A percentile compares a stretch with the other conserved stretches of the same genome.
These are phyloP conservation scores for Macrocentrus cingulum DNA, from an alignment of 1,140 invertebrate species.

Conservation along the genomic window DNA sequence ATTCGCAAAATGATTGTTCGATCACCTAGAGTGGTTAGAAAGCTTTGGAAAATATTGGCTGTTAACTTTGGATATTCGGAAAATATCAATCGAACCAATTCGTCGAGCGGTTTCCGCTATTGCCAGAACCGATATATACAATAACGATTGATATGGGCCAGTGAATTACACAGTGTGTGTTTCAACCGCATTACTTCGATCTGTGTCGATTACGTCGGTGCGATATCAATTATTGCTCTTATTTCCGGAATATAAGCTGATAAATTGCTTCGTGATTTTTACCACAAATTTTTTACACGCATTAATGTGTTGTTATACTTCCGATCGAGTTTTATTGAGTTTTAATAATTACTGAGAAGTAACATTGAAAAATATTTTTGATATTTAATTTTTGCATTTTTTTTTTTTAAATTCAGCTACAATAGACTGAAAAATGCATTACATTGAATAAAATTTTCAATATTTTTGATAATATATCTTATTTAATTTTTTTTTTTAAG, in stretches of 20 bases:
- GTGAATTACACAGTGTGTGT: slow-evolving; percentile 15
- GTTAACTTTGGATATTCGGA: slow-evolving; percentile 16
- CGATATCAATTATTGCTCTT: slow-evolving; percentile 19
- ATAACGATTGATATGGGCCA: slow-evolving; percentile 7
- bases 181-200: slow-evolving; percentile 1
- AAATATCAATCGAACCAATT: slow-evolving; percentile 46
- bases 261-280: background rate
- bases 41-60: slow-evolving; percentile 20
- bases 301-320: background rate
- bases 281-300: background rate
- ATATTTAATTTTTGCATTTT: background rate
- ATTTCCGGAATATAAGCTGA: background rate
- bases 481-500: too few species aligned
- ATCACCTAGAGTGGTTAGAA: slow-evolving; percentile 13
- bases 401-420: background rate
- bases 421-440: too few species aligned
- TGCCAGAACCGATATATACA: slow-evolving; percentile 13
- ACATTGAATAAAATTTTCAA: too few species aligned
- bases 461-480: too few species aligned
- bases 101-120: slow-evolving; percentile 37
- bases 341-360: too few species aligned
- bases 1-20: slow-evolving; percentile 22
- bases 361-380: too few species aligned
- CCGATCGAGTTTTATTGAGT: too few species aligned
- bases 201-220: slow-evolving; percentile 15